Evolutionary conservation across 92 coral and sea anemone genomes (phyloP).

Genomic region (Heliopora coerulea): DNA sequence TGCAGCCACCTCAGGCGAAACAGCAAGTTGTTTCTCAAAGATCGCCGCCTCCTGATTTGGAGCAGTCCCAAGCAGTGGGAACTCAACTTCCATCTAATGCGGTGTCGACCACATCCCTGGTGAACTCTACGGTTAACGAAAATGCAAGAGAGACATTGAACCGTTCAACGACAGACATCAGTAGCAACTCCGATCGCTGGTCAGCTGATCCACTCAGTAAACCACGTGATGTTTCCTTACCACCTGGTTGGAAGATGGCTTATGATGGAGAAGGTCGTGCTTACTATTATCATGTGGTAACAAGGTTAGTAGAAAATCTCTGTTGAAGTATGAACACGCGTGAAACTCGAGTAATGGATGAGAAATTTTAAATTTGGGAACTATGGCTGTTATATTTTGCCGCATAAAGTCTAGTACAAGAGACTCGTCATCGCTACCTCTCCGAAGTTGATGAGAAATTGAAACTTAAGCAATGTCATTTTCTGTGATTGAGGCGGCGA

Average conservation of each 20-base stretch:
- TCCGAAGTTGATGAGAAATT: too few relatives aligned
- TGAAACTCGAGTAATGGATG: too few relatives aligned
- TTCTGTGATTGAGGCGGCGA: too few relatives aligned
- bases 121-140: constrained; percentile 27
- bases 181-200: constrained; percentile 3
- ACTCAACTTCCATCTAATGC: constrained; percentile 20
- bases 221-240: constrained; percentile 51
- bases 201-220: constrained; percentile 63
- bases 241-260: constrained; percentile 93
- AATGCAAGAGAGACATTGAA: neutral
- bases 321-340: too few relatives aligned
- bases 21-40: constrained; percentile 29
- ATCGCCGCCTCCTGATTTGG: constrained; percentile 20
- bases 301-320: constrained; percentile 40
- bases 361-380: too few relatives aligned
- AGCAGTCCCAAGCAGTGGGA: constrained; percentile 9
- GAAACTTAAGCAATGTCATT: too few relatives aligned
- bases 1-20: neutral
- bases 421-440: too few relatives aligned
- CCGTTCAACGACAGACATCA: neutral
- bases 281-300: constrained; percentile 85
- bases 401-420: too few relatives aligned
- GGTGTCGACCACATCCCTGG: constrained; percentile 4
- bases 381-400: too few relatives aligned
- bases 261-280: constrained; percentile 91